Conservation (phyloP, 37 sponge, comb jelly and placozoan genomes). For the Spongilla lacustris region DNA sequence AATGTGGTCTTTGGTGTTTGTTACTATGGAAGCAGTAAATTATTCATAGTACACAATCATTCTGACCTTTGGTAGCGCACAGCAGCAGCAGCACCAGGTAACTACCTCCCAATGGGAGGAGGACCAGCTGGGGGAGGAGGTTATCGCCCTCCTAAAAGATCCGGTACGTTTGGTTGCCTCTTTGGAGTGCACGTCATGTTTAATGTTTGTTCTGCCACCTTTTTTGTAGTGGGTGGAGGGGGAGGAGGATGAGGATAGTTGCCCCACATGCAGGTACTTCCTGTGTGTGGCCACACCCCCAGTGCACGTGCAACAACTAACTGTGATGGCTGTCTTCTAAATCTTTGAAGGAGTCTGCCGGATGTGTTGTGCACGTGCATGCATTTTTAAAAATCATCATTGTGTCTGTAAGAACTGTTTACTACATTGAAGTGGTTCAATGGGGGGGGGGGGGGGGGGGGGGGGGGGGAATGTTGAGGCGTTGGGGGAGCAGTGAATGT, state of each 20-base stretch:
- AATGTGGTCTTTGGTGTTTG: too few species aligned
- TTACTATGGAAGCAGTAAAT: too few species aligned
- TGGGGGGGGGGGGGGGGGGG: background rate
- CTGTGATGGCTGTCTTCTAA: background rate
- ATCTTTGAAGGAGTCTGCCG: background rate
- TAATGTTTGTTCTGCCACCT: background rate
- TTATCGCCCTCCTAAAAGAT: slow-evolving; percentile 38
- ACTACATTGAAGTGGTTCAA: background rate
- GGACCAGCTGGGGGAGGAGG: slow-evolving; percentile 52
- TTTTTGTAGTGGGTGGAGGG: slow-evolving; percentile 39
- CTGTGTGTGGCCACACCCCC: background rate
- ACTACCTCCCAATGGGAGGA: slow-evolving; percentile 58
- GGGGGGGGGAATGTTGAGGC: background rate
- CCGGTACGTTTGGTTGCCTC: slow-evolving; percentile 20
- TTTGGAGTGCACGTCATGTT: background rate
- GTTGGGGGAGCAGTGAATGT: background rate
- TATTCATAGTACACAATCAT: too few species aligned
- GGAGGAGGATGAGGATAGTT: slow-evolving; percentile 70
- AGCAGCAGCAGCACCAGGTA: too few species aligned
- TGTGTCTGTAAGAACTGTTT: background rate
- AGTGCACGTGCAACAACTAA: background rate
- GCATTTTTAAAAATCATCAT: background rate
- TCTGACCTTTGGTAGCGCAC: too few species aligned
- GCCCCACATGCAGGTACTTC: slow-evolving; percentile 13
- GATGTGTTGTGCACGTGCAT: background rate